Conservation (phyloP, 2,113 vertebrate genomes). For the Apeltes quadracus region DNA sequence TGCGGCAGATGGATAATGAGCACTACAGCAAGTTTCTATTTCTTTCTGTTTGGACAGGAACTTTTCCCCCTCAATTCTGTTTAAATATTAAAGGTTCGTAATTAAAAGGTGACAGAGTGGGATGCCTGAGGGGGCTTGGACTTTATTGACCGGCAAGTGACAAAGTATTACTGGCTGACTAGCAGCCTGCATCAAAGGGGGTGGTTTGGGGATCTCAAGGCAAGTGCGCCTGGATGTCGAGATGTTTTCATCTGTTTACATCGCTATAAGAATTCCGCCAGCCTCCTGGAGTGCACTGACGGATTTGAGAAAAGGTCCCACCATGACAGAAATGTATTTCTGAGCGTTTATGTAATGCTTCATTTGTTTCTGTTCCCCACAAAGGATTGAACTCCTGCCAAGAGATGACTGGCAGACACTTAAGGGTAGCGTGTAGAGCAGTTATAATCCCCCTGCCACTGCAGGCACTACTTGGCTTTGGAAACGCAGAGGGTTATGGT, state of each 20-base stretch:
- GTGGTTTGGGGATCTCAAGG: slow-evolving; percentile 28
- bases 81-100: slow-evolving; percentile 81
- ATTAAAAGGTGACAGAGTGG: slow-evolving; percentile 77
- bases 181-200: slow-evolving; percentile 4
- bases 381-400: slow-evolving; percentile 47
- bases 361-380: slow-evolving; percentile 59
- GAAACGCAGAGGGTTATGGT: slow-evolving; percentile 11
- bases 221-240: slow-evolving; percentile 28
- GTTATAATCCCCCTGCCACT: slow-evolving; percentile 12
- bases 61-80: slow-evolving; percentile 69
- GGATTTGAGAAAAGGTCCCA: slow-evolving; percentile 39
- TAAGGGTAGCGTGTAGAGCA: background rate
- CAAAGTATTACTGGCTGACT: slow-evolving; percentile 51
- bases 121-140: slow-evolving; percentile 56
- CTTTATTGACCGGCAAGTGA: slow-evolving; percentile 73
- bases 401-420: slow-evolving; percentile 55
- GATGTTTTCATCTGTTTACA: slow-evolving; percentile 66
- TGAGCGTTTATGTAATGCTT: slow-evolving; percentile 58
- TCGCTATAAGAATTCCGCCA: slow-evolving; percentile 25
- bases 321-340: slow-evolving; percentile 44
- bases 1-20: slow-evolving; percentile 34
- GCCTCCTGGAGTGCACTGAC: slow-evolving; percentile 44
- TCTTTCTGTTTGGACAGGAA: slow-evolving; percentile 40
- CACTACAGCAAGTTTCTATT: slow-evolving; percentile 53
- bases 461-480: background rate